Percentiles rank a stretch among this genome's conserved stretches.
Evolutionary conservation across 2,888 invertebrate genomes (phyloP).

Genomic region (Baccha elongata): DNA sequence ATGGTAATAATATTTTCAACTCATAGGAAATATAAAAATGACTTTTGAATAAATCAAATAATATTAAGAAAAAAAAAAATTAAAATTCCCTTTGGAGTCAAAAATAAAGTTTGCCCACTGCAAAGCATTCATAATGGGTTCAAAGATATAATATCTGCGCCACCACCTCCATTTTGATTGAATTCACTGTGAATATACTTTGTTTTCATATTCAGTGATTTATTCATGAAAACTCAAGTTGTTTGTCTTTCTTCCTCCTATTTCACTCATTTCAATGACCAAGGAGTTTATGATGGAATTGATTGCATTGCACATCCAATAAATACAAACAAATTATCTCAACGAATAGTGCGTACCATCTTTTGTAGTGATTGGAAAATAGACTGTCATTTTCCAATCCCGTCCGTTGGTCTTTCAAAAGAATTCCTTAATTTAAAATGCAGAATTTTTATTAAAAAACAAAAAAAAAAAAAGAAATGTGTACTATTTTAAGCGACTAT

Average conservation of each 20-base stretch:
- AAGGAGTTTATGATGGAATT: slow-evolving; percentile 51
- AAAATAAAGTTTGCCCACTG: slow-evolving; percentile 38
- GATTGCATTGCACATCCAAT: slow-evolving; percentile 13
- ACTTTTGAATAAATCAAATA: slow-evolving; percentile 62
- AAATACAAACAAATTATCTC: slow-evolving; percentile 44
- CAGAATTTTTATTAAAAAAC: slow-evolving; percentile 46
- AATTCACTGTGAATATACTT: slow-evolving; percentile 23
- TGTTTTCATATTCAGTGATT: slow-evolving; percentile 58
- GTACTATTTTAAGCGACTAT: slow-evolving; percentile 2
- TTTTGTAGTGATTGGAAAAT: slow-evolving; percentile 3
- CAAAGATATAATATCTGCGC: slow-evolving; percentile 40
- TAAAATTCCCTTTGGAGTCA: slow-evolving; percentile 29
- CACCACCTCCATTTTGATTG: slow-evolving; percentile 29
- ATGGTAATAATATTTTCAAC: slow-evolving; percentile 36
- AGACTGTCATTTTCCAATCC: not conserved
- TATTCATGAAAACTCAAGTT: slow-evolving; percentile 62
- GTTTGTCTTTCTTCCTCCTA: slow-evolving; percentile 36
- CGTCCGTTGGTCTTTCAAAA: not conserved
- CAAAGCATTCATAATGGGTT: slow-evolving; percentile 20
- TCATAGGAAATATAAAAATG: slow-evolving; percentile 42
- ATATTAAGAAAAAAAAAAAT: slow-evolving; percentile 7
- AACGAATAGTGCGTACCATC: slow-evolving; percentile 32
- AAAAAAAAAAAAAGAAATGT: too few species aligned
- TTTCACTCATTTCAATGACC: slow-evolving; percentile 34
- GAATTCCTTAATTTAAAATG: slow-evolving; percentile 58